Base-by-base conservation (phyloP, 2,113 vertebrate genomes). In the Sapayoa aenigma region DNA sequence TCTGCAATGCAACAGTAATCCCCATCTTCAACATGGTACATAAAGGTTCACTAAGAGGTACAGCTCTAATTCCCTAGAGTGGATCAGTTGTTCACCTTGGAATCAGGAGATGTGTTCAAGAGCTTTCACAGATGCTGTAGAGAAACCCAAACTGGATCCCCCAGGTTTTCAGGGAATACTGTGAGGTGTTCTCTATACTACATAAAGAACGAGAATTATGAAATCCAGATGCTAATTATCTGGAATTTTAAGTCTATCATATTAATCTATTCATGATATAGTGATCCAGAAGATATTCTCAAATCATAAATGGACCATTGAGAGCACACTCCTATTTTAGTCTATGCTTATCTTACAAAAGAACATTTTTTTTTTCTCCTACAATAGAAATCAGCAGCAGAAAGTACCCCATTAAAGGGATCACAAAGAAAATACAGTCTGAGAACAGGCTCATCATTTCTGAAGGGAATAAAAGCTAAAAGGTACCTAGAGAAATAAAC, bases 391-490 rank as follows among this genome's bases (percentile, higher is more conserved):
- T 39, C 73, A 90, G 86, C 37, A 78, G 41, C 39, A 92, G 56
- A 89, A 81, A 90, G 77, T 49, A 89, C 75, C 86, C 80, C 79
- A 80, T 95, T 81, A 86, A 53, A 84, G 23, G 5, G 20, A 82
- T 85, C 62, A 89, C 56, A 90, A 93, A 78, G 66, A 50, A 93
- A 92, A 80, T 3, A 80, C 30, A 53, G 56, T 42, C 18, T 81
- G 76, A 77, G 37, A 87, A 94, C 44, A 84, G 62, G 73, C 5
- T 79, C n/a, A 72, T 79, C 62, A 33, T 41, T 84, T 76, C 83
- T 90, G 76, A 80, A 85, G 72, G 58, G 78, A 9, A 67, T 65
- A 53, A 84, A 94, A 86, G 41, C 65, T 89, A 94, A 92, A 84
- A 93, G 65, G 46, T 50, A 93, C 52, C 78, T 27, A 86, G 56